Base-by-base conservation (phyloP, 2,888 invertebrate species). In the Stenurella melanura region DNA sequence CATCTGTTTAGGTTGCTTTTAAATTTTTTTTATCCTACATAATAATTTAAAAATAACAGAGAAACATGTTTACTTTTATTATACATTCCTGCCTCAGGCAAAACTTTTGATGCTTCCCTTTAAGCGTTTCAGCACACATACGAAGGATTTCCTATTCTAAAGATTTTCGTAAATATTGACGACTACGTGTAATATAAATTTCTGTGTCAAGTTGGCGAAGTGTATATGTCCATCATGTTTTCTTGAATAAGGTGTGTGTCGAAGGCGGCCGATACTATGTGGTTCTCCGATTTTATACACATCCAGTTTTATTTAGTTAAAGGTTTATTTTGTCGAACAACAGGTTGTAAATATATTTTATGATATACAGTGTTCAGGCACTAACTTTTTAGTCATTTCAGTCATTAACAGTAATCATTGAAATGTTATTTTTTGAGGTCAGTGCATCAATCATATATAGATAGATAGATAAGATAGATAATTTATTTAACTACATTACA, bases 151-250 rank as follows among this genome's bases (percentile, higher is more conserved):
- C 42, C 42, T 38, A 50, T 50, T 50, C 42, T 64, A 38, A 19
- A 64, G 18, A 64, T 54, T 67, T 21, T 67, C 15, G 50, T 67
- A 67, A 66, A 66, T 67, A 67, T 67, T 56, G 67, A 67, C 50
- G 56, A 19, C 67, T 67, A 67, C 67, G 21, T 67, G 50, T 17
- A 67, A 67, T 50, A 54, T 67, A 64, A 64, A 67, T 67, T 67
- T 56, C n/a, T 67, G n/a, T 21, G 67, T 54, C 67, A 67, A 26
- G 54, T 54, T 67, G 42, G 15, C 11, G 56, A 54, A 67, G 50
- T 26, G 54, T 67, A 17, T 21, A 56, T 56, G 26, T 54, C 18
- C 56, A 54, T 67, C 67, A 54, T 54, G 11, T 38, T 17, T 18
- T 19, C 17, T 67, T 9, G 54, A 19, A 15, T 3, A 26, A 56